Base-by-base conservation (phyloP, 2,113 vertebrate species). In the Myiopsitta monachus region DNA sequence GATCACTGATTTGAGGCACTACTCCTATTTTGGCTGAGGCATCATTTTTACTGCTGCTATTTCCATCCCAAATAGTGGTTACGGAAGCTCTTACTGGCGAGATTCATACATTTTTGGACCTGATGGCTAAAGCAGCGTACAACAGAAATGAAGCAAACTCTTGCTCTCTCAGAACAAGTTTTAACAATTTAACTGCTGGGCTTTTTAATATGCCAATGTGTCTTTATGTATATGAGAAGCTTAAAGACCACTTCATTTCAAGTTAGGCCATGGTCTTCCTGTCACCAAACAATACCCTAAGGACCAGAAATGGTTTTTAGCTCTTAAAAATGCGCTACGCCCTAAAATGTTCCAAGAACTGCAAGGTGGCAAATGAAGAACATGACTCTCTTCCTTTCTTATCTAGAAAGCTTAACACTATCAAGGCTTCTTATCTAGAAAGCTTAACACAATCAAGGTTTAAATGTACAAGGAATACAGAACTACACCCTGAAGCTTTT, bases 71-170 rank as follows among this genome's bases (percentile, higher is more conserved):
- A 90, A 73, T 4, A 69, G 72, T 4, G 43, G 55, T 36, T 62
- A 72, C 74, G 18, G 52, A 79, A 49, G 54, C 67, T 61, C 23
- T 33, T 16, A 26, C 54, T n/a, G 44, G 27, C 8, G 3, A 54
- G 15, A 43, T 66, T 52, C 14, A 79, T 13, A 0, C 31, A 44
- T 28, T 92, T 84, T 81, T 39, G 78, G 27, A 70, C n/a, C 59
- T 36, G 18, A 79, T 7, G 7, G 57, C 76, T 82, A 76, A 82
- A 87, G 87, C 87, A 91, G 92, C 85, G 49, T 63, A 89, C 81
- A 81, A 54, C 61, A 95, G 86, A 88, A 90, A 82, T 13, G 70
- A 85, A 91, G 94, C 81, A 94, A 49, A 22, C 92, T 66, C 92
- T 69, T 76, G 66, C 69, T 87, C 80, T 90, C 66, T 76, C 44